Percentiles rank a stretch among this genome's conserved stretches.
Evolutionary conservation across 1,140 invertebrate genomes (phyloP).

Genomic region (Macrocentrus cingulum): DNA sequence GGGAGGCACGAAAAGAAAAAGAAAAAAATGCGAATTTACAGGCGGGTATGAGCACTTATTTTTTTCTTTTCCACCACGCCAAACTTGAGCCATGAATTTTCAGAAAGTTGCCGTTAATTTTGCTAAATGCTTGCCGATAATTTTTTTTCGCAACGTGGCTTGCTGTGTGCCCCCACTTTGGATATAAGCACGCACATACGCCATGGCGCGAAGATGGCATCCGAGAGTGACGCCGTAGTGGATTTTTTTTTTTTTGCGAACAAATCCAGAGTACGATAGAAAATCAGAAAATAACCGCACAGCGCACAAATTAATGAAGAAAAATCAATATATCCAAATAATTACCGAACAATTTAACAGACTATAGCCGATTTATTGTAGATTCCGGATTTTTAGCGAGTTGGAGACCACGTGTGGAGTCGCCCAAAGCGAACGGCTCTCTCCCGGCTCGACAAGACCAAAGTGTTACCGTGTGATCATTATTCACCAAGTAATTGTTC

Average conservation of each 20-base stretch:
- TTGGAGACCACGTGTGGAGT: conserved; percentile 43
- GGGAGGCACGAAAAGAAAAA: too few relatives aligned
- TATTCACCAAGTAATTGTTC: too few relatives aligned
- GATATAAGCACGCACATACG: conserved; percentile 36
- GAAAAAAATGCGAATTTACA: too few relatives aligned
- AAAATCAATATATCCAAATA: background rate
- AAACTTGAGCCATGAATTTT: too few relatives aligned
- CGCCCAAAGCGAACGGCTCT: conserved; percentile 25
- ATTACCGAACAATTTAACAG: background rate
- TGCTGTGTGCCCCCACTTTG: conserved; percentile 34
- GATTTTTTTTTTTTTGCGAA: conserved; percentile 39
- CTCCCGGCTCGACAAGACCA: conserved; percentile 1
- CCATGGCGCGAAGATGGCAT: conserved; percentile 55
- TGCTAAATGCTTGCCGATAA: conserved; percentile 2
- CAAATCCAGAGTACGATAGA: background rate
- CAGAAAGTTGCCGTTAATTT: background rate
- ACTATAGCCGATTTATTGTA: background rate
- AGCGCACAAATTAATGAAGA: background rate
- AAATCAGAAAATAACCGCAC: background rate
- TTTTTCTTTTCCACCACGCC: too few relatives aligned
- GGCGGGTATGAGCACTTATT: too few relatives aligned
- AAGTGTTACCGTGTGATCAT: too few relatives aligned
- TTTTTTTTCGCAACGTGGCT: conserved; percentile 44
- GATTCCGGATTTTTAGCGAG: background rate
- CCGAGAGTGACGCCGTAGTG: conserved; percentile 51